Evolutionary conservation across 1,140 invertebrate genomes (phyloP).

Genomic region (Dufourea novaeangliae): DNA sequence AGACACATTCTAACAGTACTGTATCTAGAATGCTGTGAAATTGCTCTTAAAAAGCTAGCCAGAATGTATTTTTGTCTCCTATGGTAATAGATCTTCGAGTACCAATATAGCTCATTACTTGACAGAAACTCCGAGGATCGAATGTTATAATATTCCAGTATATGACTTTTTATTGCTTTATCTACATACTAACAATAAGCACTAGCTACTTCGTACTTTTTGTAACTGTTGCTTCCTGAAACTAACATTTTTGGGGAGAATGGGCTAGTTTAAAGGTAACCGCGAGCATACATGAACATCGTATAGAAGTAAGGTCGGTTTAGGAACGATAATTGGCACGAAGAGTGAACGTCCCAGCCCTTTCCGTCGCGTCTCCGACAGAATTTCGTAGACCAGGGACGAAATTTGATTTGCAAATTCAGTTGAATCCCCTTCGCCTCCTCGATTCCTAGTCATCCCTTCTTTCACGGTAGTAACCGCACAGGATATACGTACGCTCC

Average conservation of each 20-base stretch:
- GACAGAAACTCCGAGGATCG: no score
- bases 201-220: neutral
- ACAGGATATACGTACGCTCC: slow-evolving; percentile 55
- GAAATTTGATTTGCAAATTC: slow-evolving; percentile 81
- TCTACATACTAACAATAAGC: no score
- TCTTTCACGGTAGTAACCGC: slow-evolving; percentile 47
- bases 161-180: no score
- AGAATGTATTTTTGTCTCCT: no score
- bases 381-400: slow-evolving; percentile 70
- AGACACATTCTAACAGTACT: no score
- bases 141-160: no score
- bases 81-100: no score
- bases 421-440: slow-evolving; percentile 70
- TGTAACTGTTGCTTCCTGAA: neutral
- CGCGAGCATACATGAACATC: slow-evolving; percentile 15
- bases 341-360: slow-evolving; percentile 60
- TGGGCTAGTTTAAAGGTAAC: slow-evolving; percentile 43
- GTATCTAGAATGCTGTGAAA: no score
- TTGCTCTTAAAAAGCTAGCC: no score
- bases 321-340: slow-evolving; percentile 74
- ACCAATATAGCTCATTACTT: no score
- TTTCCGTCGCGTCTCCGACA: slow-evolving; percentile 51
- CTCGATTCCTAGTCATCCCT: slow-evolving; percentile 45
- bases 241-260: neutral
- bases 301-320: slow-evolving; percentile 48